These are phyloP conservation scores for Macaria liturata DNA, from an alignment of 2,888 invertebrate genomes.

Conservation along the genomic window DNA sequence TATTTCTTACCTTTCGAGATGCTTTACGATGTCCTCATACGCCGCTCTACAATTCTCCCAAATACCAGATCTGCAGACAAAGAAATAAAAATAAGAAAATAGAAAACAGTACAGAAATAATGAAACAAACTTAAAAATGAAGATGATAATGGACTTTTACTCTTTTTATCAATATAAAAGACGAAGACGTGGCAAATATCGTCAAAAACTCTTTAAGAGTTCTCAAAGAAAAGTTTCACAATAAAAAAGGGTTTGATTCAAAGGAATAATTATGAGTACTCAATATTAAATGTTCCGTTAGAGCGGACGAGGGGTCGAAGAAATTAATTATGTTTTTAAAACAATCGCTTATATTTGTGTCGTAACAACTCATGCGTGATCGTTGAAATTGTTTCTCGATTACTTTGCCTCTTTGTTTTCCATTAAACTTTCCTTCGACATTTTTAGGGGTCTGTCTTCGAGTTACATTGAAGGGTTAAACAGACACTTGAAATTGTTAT, in stretches of 20 bases:
- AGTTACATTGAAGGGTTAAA: constrained; percentile 39
- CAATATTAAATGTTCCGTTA: constrained; percentile 82
- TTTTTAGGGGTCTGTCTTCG: constrained; percentile 34
- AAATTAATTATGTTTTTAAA: constrained; percentile 83
- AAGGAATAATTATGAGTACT: constrained; percentile 82
- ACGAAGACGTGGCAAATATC: constrained; percentile 48
- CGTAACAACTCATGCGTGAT: constrained; percentile 78
- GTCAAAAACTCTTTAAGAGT: constrained; percentile 56
- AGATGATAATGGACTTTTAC: constrained; percentile 30
- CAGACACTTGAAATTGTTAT: constrained; percentile 29
- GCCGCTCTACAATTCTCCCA: constrained; percentile 98
- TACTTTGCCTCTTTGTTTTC: constrained; percentile 78
- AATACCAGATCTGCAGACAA: constrained; percentile 90
- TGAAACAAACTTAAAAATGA: constrained; percentile 42
- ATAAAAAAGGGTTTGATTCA: constrained; percentile 71
- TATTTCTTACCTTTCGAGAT: constrained; percentile 93
- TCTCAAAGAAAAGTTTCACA: constrained; percentile 64
- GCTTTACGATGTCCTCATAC: constrained; percentile 97
- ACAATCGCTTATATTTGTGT: constrained; percentile 80
- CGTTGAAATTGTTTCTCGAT: constrained; percentile 79
- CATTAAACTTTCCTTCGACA: constrained; percentile 70
- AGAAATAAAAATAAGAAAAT: constrained; percentile 71
- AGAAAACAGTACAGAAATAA: constrained; percentile 50
- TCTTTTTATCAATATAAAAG: too few relatives aligned
- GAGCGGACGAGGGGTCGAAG: constrained; percentile 71